Conservation (phyloP, 2,113 vertebrate species). For the Eclectus roratus region DNA sequence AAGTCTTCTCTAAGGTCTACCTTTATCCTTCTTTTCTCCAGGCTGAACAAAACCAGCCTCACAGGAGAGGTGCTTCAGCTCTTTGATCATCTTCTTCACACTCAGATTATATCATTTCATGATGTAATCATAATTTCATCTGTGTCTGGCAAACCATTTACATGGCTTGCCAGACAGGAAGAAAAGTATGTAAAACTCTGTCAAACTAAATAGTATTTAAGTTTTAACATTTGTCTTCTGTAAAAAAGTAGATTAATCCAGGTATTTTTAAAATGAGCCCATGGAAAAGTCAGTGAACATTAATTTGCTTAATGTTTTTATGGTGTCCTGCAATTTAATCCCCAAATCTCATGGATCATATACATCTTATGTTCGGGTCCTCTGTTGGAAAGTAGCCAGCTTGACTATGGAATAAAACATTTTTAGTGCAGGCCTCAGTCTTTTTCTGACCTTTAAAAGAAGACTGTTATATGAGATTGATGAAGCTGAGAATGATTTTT, state of each 20-base stretch:
- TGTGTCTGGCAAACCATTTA: no score
- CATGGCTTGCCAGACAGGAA: not conserved
- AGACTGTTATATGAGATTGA: not conserved
- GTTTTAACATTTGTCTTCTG: not conserved
- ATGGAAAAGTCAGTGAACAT: not conserved
- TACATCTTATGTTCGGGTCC: not conserved
- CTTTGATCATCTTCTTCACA: not conserved
- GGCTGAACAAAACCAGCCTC: not conserved
- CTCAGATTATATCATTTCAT: not conserved
- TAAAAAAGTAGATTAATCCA: not conserved
- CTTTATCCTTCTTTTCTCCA: not conserved
- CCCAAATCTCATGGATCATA: not conserved
- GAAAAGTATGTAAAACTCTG: not conserved
- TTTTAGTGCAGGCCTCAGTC: not conserved
- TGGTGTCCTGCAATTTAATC: not conserved
- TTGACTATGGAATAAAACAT: not conserved
- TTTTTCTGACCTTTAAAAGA: slow-evolving; percentile 30
- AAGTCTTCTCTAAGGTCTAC: not conserved
- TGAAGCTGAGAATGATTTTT: not conserved
- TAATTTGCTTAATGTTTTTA: not conserved
- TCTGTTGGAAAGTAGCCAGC: fast-evolving
- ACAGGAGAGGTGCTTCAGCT: not conserved
- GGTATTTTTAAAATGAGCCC: not conserved
- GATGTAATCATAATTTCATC: no score
- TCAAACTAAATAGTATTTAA: not conserved